Evolutionary conservation across 2,797 vertebrate genomes (phyloP).

Genomic region (Lepilemur ruficaudatus): DNA sequence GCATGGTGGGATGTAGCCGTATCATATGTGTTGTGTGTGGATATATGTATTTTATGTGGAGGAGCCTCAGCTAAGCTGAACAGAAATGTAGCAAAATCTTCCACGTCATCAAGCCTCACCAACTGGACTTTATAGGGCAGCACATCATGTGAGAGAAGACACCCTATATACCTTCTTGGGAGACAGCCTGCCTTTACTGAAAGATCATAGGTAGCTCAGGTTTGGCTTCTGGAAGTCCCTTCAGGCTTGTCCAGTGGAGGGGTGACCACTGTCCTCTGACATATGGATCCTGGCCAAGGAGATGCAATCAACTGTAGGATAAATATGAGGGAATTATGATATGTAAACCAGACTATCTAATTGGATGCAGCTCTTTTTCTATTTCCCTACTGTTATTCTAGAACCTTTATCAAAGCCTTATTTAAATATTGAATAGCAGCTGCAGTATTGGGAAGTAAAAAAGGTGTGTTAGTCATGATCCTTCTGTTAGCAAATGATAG

Average conservation of each 20-base stretch:
- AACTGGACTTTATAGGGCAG: neutral
- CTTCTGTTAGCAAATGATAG: neutral
- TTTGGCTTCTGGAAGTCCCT: neutral
- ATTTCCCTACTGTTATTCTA: neutral
- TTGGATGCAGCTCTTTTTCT: neutral
- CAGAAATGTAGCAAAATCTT: neutral
- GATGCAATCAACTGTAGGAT: neutral
- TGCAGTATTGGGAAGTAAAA: neutral
- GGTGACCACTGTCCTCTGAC: neutral
- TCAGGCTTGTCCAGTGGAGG: neutral
- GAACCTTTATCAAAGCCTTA: neutral
- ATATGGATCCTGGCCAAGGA: neutral
- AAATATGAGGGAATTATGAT: neutral
- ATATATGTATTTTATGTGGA: neutral
- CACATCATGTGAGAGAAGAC: neutral
- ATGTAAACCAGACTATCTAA: neutral
- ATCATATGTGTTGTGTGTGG: neutral
- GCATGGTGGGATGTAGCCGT: accelerated
- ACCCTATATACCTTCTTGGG: neutral
- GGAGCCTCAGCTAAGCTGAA: neutral
- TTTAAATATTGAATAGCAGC: neutral
- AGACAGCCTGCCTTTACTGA: neutral
- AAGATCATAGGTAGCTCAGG: neutral
- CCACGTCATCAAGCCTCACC: neutral
- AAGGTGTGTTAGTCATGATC: neutral